phyloP scores from a whole-genome alignment of 2,797 vertebrate genomes.

The Premnoplex brunnescens region DNA sequence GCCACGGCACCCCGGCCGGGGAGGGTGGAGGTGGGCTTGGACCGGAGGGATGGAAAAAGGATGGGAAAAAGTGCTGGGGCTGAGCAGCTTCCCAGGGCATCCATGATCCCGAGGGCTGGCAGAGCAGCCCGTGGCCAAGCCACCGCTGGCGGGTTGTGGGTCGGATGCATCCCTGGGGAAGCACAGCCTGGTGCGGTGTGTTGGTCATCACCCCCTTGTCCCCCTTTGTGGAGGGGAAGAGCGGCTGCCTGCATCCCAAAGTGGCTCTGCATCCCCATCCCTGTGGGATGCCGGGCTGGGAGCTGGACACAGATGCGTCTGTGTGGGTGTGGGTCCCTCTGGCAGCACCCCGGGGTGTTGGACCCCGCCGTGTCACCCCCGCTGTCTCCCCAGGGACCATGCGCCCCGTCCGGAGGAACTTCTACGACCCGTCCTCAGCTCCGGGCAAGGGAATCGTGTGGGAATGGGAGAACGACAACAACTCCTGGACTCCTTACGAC shows the following conservation, averaged over 20 bases:
- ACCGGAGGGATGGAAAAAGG: neutral
- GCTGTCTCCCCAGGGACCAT: constrained; percentile 84
- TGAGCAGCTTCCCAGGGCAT: neutral
- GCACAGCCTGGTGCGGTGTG: accelerated
- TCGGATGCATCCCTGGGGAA: neutral
- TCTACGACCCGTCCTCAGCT: constrained; percentile 94
- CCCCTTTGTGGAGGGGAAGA: accelerated
- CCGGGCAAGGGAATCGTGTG: constrained; percentile 95
- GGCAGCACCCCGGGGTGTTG: accelerated
- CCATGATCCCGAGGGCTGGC: neutral
- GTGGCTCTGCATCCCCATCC: accelerated
- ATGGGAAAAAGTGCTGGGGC: neutral
- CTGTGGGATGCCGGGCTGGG: accelerated
- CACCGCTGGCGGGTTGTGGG: neutral
- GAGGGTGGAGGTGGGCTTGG: neutral
- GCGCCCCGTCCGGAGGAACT: constrained; percentile 92
- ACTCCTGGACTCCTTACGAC: constrained; percentile 94
- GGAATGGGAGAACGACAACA: constrained; percentile 95
- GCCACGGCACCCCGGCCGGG: accelerated
- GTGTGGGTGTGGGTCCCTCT: accelerated
- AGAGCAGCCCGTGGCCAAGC: neutral
- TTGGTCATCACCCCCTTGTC: neutral
- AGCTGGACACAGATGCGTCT: accelerated
- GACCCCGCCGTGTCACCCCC: accelerated
- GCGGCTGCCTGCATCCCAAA: accelerated